Base-by-base conservation (phyloP, 2,888 invertebrate species). In the Mellilla xanthometata region DNA sequence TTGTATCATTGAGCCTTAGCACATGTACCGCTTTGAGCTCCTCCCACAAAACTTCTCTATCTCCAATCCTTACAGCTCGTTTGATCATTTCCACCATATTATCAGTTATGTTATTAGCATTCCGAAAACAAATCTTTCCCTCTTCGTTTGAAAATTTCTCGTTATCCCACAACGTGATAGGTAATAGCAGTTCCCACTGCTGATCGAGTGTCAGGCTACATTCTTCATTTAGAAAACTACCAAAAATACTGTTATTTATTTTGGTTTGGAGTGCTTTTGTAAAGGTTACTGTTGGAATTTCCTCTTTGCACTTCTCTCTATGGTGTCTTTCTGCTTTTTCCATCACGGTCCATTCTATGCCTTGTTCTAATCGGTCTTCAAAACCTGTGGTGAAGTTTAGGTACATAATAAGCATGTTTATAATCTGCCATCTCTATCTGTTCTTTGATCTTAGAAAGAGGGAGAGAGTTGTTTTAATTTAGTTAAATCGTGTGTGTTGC, bases 141-240 rank as follows among this genome's bases (percentile, higher is more conserved):
- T 84, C 84, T 9, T 80, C 71, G 9, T 64, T 83, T 1, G 72
- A 62, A 52, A 81, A 79, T 43, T 68, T 81, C 9, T 82, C 80
- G 24, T 66, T 75, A 54, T 90, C 89, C 85, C 86, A 90, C 10
- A 83, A 35, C 2, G 61, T 68, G 12, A 76, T 66, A 0, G 87
- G 79, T 10, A 85, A 49, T 2, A 78, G 49, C 2, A 81, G 41
- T 12, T 87, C 84, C 78, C 80, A 84, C 15, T 80, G 79, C 22
- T 88, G 68, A 4, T 76, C 56, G 15, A 87, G 57, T 32, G 65
- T 72, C 2, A 86, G 41, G 3, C 54, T 59, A 7, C 78, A 77
- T 0, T 73, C 28, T 49, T 77, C 65, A 28, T 83, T 56, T 2
- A 88, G 59, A 43, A 88, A 83, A 6, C 74, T 72, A 10, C 59